Percentiles rank a stretch among this genome's conserved stretches.
Conservation (phyloP, 1,140 invertebrate species). For the Akabosia matsudoensis region DNA sequence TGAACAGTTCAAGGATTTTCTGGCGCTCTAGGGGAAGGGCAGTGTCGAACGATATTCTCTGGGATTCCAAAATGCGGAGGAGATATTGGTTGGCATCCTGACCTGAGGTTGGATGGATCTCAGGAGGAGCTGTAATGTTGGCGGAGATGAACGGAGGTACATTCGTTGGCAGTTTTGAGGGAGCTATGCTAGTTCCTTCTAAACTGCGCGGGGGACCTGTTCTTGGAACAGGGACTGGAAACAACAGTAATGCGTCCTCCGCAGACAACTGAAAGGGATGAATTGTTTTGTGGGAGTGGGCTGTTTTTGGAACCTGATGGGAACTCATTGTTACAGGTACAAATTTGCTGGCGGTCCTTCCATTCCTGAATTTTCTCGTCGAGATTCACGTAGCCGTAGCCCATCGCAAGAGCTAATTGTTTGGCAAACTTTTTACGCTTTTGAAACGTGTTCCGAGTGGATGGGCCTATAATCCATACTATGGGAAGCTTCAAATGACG, state of each 20-base stretch:
- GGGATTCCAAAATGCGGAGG: not conserved
- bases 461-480: constrained; percentile 33
- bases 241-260: not conserved
- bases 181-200: not conserved
- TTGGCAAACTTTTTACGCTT: constrained; percentile 16
- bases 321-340: not conserved
- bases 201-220: not conserved
- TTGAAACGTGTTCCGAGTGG: constrained; percentile 13
- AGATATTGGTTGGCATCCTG: not conserved
- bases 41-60: not conserved
- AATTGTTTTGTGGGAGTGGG: not conserved
- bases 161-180: not conserved
- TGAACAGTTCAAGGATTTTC: constrained; percentile 36
- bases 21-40: not conserved
- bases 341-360: constrained; percentile 4
- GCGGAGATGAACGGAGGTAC: not conserved
- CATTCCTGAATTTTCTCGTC: constrained; percentile 29
- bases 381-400: constrained; percentile 31
- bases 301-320: not conserved
- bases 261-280: not conserved
- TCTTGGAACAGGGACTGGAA: not conserved
- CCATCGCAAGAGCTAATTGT: constrained; percentile 16
- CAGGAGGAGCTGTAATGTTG: not conserved
- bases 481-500: constrained; percentile 24
- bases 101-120: not conserved